Conservation (phyloP, 1,140 invertebrate genomes). For the Caenorhabditis inopinata region DNA sequence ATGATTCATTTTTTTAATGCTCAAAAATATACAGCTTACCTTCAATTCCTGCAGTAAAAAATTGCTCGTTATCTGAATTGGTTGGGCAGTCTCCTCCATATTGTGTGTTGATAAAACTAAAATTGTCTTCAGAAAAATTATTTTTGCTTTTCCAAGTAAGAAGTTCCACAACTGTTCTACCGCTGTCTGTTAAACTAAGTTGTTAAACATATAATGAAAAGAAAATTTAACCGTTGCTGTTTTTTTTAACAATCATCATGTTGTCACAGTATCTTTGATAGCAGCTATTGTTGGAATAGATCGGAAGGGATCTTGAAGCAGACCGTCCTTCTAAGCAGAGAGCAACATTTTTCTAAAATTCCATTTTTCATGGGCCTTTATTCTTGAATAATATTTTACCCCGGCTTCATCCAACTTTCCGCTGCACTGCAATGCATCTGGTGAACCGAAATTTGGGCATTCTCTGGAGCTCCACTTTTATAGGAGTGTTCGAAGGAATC, state of each 20-base stretch:
- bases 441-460: not conserved
- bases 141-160: too few relatives aligned
- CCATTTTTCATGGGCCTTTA: too few relatives aligned
- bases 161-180: too few relatives aligned
- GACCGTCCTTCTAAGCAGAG: not conserved
- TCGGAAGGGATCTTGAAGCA: not conserved
- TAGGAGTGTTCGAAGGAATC: too few relatives aligned
- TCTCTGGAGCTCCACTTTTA: too few relatives aligned
- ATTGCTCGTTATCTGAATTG: not conserved
- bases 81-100: not conserved
- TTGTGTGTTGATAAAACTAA: not conserved
- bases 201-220: too few relatives aligned
- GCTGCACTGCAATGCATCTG: not conserved
- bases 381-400: too few relatives aligned
- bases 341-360: not conserved
- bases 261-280: not conserved
- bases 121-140: not conserved
- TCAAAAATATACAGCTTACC: not conserved
- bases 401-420: too few relatives aligned
- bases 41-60: not conserved
- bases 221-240: not conserved
- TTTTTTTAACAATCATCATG: not conserved
- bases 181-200: too few relatives aligned
- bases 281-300: not conserved
- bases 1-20: not conserved